These are phyloP conservation scores for Lagopus leucura DNA, from an alignment of 2,113 vertebrate species.

Conservation along the genomic window DNA sequence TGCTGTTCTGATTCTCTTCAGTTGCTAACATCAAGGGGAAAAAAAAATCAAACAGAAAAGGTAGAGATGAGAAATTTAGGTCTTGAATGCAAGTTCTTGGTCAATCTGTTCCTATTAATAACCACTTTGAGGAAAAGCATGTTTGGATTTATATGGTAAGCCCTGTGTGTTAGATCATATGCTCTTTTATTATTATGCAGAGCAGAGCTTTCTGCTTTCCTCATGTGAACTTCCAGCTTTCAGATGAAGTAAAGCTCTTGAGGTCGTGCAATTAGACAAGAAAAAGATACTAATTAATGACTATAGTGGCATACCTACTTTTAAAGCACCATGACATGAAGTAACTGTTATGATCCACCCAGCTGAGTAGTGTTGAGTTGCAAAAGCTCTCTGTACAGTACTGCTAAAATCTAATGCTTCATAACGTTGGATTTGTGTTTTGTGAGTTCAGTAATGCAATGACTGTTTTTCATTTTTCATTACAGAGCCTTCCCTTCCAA, in stretches of 20 bases:
- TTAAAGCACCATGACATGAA: no score
- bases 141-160: background rate
- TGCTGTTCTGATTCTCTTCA: background rate
- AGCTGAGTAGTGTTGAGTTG: background rate
- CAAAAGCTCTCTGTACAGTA: background rate
- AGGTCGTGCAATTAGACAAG: background rate
- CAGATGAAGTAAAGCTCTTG: background rate
- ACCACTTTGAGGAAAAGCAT: background rate
- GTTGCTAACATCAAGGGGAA: background rate
- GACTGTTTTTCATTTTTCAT: background rate
- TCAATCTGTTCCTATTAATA: background rate
- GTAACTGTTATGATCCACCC: background rate
- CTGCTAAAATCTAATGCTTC: background rate
- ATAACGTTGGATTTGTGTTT: background rate
- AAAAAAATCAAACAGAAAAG: background rate
- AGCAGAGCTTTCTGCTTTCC: background rate
- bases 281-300: background rate
- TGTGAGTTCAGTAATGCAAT: background rate
- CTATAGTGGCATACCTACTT: no score
- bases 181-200: background rate
- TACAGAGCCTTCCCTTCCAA: constrained; percentile 95
- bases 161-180: background rate
- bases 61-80: background rate
- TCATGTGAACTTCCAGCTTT: background rate
- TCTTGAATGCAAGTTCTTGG: background rate